phyloP scores from a whole-genome alignment of 2,113 vertebrate species.

The Marmota monax region DNA sequence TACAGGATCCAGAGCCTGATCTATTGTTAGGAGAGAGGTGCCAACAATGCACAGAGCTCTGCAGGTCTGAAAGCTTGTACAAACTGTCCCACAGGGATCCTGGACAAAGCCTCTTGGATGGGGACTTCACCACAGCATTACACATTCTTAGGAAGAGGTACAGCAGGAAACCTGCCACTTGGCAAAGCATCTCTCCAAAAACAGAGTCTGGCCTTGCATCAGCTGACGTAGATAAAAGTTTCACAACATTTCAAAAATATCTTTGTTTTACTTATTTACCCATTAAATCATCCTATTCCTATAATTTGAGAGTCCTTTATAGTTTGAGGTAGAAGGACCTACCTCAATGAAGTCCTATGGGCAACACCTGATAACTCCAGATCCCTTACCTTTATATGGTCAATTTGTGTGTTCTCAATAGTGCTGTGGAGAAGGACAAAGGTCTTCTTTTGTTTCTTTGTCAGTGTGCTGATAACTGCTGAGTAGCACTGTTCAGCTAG shows the following conservation, averaged over 20 bases:
- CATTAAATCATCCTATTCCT: not conserved
- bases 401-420: not conserved
- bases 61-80: not conserved
- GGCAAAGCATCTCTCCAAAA: not conserved
- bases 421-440: accelerated
- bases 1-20: not conserved
- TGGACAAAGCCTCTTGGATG: not conserved
- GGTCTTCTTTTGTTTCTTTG: not conserved
- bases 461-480: not conserved
- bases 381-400: not conserved
- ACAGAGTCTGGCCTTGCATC: not conserved
- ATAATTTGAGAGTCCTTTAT: not conserved
- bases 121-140: not conserved
- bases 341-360: not conserved
- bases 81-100: not conserved
- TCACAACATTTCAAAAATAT: not conserved
- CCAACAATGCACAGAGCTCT: not conserved
- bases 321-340: not conserved
- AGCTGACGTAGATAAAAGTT: conserved; percentile 11
- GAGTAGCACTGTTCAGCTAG: not conserved
- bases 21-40: not conserved
- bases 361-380: not conserved
- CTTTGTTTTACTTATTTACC: not conserved
- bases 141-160: not conserved
- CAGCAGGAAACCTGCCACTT: not conserved